Percentiles rank a stretch among this genome's conserved stretches.
phyloP scores from a whole-genome alignment of 2,113 vertebrate genomes.

The Castor canadensis region DNA sequence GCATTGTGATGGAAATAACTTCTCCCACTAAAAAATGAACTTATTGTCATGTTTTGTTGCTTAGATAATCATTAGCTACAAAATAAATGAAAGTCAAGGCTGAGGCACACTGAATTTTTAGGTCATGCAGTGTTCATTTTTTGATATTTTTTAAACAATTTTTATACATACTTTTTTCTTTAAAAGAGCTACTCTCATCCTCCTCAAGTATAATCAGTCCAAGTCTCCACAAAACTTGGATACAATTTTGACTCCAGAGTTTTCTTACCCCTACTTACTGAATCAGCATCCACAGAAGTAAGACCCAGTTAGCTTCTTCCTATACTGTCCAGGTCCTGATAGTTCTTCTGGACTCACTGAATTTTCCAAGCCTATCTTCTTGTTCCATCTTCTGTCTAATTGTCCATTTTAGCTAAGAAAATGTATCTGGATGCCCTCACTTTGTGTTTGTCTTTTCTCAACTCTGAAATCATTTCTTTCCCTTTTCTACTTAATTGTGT shows the following conservation, averaged over 20 bases:
- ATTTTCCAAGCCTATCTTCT: background rate
- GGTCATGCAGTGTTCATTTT: no score
- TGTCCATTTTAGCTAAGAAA: background rate
- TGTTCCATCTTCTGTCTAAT: background rate
- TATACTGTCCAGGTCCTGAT: background rate
- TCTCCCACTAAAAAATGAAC: background rate
- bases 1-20: background rate
- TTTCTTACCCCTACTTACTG: background rate
- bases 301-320: background rate
- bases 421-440: background rate
- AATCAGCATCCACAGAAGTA: background rate
- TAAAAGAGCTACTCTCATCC: background rate
- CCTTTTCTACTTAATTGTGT: background rate
- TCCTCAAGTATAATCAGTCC: background rate
- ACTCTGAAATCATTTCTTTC: background rate
- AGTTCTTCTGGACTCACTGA: accelerated
- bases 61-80: background rate
- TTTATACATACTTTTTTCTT: background rate
- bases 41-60: background rate
- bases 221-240: background rate
- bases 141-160: no score
- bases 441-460: background rate
- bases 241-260: background rate
- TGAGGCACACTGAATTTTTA: background rate
- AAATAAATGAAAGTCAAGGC: background rate